Base-by-base conservation (phyloP, 2,888 invertebrate species). In the Limnephilus lunatus region DNA sequence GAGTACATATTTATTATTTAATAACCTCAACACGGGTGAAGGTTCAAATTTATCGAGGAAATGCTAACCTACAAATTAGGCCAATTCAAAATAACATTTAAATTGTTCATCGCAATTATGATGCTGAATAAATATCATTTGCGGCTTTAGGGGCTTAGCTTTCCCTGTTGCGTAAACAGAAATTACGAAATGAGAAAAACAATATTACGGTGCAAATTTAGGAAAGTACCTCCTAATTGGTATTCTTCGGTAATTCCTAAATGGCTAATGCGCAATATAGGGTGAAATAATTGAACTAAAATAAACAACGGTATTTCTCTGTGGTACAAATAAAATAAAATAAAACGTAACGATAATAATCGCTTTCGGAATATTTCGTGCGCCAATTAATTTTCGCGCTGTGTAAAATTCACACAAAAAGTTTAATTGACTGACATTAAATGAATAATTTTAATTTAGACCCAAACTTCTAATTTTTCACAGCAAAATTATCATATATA, bases 21-120 rank as follows among this genome's bases (percentile, higher is more conserved):
- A 14, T 3, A 53, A 53, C 15, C 68, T 25, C 68, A 68, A 68
- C 25, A 68, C 19, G 5, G 19, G 19, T 3, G 12, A 53, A 14
- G 25, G 19, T 25, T 68, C 9, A 68, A n/a, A 25, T 68, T 68
- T n/a, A 85, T 85, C 68, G 88, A n/a, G 25, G 25, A 80, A 31
- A 81, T 35, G 39, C 88, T 25, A 19, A 89, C 88, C 88, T 39
- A 32, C 80, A 68, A 89, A 89, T 89, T 89, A 80, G 81, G 80
- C 86, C 25, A 39, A 89, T 80, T 80, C 12, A 89, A 81, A 89
- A 89, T 81, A 89, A 81, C 88, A 89, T 89, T 89, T 89, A 89
- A 89, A 89, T 89, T 89, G 88, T 81, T 89, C 39, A 89, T 89
- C 39, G 88, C 88, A 48, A 80, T 32, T 80, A 31, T 68, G 25